These are phyloP conservation scores for Mesoligia furuncula DNA, from an alignment of 2,888 invertebrate genomes.

Conservation along the genomic window DNA sequence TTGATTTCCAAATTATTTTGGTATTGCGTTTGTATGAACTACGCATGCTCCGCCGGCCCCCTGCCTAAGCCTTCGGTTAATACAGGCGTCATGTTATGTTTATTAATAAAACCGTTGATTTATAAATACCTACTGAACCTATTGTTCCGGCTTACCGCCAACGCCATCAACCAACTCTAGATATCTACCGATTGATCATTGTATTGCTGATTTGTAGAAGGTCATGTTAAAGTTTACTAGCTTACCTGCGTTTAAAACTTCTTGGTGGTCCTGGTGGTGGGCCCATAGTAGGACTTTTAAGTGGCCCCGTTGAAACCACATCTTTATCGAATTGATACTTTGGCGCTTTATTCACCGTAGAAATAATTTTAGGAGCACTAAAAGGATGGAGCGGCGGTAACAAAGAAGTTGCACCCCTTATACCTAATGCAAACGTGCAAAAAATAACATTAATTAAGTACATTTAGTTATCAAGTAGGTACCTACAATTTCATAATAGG, in stretches of 20 bases:
- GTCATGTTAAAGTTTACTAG: not conserved
- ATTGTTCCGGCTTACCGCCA: not conserved
- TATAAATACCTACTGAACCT: not conserved
- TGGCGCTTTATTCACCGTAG: conserved; percentile 73
- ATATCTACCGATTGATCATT: not conserved
- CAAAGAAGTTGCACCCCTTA: conserved; percentile 75
- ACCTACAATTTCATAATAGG: not conserved
- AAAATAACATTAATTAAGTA: not conserved
- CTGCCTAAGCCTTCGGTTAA: no score
- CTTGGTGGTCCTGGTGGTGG: conserved; percentile 80
- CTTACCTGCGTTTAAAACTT: conserved; percentile 81
- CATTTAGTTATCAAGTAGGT: not conserved
- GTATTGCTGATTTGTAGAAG: not conserved
- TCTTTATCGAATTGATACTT: conserved; percentile 81
- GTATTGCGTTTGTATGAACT: no score
- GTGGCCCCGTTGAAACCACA: conserved; percentile 56
- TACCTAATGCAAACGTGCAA: conserved; percentile 70
- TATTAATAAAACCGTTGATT: not conserved
- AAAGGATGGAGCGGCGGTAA: conserved; percentile 69
- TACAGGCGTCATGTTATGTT: not conserved
- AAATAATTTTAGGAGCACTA: conserved; percentile 62
- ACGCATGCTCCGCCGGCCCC: no score
- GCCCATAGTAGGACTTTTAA: conserved; percentile 80
- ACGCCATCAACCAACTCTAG: not conserved
- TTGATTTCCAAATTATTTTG: no score